phyloP scores from a whole-genome alignment of 1,140 invertebrate genomes.

The Venturia canescens region DNA sequence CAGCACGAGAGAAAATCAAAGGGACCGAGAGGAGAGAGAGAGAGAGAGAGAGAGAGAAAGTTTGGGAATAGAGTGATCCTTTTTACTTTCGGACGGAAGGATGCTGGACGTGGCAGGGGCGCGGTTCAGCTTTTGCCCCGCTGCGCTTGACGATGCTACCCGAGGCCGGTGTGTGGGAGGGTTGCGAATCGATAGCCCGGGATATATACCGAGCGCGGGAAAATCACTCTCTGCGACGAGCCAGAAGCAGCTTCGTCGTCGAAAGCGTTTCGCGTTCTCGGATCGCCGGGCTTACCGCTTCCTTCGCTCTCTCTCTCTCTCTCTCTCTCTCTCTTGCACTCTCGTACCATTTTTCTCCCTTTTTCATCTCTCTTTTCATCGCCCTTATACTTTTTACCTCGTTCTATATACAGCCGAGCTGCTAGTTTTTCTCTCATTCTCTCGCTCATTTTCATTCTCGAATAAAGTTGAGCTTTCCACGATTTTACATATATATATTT shows the following conservation, averaged over 20 bases:
- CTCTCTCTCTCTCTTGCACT: slow-evolving; percentile 7
- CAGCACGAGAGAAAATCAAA: neutral
- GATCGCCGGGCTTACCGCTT: slow-evolving; percentile 21
- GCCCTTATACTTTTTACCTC: neutral
- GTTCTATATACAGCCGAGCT: neutral
- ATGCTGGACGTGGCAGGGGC: slow-evolving; percentile 36
- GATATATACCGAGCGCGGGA: slow-evolving; percentile 37
- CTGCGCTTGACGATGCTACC: neutral
- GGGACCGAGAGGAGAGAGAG: neutral
- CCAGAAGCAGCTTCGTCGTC: slow-evolving; percentile 23
- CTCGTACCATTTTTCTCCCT: neutral
- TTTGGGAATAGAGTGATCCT: slow-evolving; percentile 42
- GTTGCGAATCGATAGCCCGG: slow-evolving; percentile 39
- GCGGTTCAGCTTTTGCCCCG: slow-evolving; percentile 37
- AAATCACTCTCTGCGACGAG: slow-evolving; percentile 37
- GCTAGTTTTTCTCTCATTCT: neutral
- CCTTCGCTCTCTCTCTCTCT: slow-evolving; percentile 6
- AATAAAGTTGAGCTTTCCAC: slow-evolving; percentile 12
- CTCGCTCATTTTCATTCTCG: slow-evolving; percentile 4
- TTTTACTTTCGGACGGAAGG: slow-evolving; percentile 35
- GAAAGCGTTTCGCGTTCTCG: slow-evolving; percentile 13
- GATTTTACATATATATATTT: slow-evolving; percentile 1
- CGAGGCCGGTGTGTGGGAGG: neutral
- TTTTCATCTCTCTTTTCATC: too few relatives aligned
- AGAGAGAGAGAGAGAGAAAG: slow-evolving; percentile 13